Evolutionary conservation across 2,888 invertebrate species (phyloP).

Genomic region (Aphidius colemani): DNA sequence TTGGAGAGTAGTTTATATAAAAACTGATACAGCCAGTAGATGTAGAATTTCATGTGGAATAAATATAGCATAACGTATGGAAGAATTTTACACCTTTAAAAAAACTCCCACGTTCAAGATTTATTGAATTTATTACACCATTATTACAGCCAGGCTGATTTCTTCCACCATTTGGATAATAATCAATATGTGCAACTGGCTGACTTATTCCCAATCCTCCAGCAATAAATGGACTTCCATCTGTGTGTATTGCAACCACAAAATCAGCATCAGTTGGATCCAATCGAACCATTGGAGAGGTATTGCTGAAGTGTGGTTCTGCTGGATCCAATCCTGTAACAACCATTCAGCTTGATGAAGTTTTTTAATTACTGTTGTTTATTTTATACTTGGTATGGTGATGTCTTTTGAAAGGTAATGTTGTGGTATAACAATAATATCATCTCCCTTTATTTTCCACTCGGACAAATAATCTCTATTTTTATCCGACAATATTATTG

Average conservation of each 20-base stretch:
- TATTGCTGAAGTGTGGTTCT: constrained; percentile 86
- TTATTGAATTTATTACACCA: constrained; percentile 69
- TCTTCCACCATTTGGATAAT: constrained; percentile 88
- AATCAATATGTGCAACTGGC: constrained; percentile 86
- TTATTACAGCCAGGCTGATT: constrained; percentile 74
- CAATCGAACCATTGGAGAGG: constrained; percentile 78
- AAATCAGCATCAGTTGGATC: constrained; percentile 86
- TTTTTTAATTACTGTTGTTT: constrained; percentile 45
- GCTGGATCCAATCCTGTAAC: constrained; percentile 80
- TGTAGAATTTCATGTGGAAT: too few species aligned
- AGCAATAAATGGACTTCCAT: constrained; percentile 77
- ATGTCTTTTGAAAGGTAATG: constrained; percentile 50
- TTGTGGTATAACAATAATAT: constrained; percentile 4
- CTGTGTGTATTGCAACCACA: constrained; percentile 90
- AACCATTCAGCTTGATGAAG: not conserved
- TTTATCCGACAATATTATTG: too few species aligned
- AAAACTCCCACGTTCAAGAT: constrained; percentile 68
- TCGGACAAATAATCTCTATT: too few species aligned
- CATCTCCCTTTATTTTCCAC: too few species aligned
- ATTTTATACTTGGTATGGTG: constrained; percentile 49
- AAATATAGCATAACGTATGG: too few species aligned
- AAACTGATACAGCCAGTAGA: too few species aligned
- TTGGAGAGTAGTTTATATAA: too few species aligned
- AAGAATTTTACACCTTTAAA: constrained; percentile 62
- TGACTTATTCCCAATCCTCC: constrained; percentile 82